Percentiles rank a stretch among this genome's conserved stretches.
phyloP scores from a whole-genome alignment of 2,797 vertebrate genomes.

The Darevskia mixta region DNA sequence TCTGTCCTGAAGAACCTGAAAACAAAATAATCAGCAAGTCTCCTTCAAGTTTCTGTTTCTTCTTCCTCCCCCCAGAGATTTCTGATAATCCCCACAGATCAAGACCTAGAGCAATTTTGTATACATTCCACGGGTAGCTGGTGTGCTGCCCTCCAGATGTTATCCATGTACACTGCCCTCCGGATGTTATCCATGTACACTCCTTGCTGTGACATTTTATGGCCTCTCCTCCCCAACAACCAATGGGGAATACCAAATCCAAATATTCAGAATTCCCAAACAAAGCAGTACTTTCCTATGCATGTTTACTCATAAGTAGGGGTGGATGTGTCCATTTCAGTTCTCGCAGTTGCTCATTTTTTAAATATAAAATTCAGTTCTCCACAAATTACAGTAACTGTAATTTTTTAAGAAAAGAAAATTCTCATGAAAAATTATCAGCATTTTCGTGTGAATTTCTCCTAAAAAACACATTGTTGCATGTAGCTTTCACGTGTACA shows the following conservation, averaged over 20 bases:
- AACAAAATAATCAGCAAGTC: slow-evolving; percentile 2
- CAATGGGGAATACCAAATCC: not conserved
- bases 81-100: not conserved
- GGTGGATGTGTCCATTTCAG: too few relatives aligned
- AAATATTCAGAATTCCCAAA: not conserved
- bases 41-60: not conserved
- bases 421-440: too few relatives aligned
- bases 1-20: slow-evolving; percentile 42
- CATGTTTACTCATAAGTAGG: not conserved
- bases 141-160: too few relatives aligned
- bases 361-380: too few relatives aligned
- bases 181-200: too few relatives aligned
- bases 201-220: not conserved
- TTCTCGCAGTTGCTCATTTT: too few relatives aligned
- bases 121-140: not conserved
- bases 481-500: too few relatives aligned
- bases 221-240: not conserved
- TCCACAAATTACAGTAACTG: too few relatives aligned
- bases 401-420: too few relatives aligned
- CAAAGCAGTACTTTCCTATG: not conserved
- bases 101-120: not conserved
- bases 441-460: too few relatives aligned
- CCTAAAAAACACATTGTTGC: too few relatives aligned
- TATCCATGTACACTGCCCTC: too few relatives aligned
- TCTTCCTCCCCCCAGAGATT: not conserved